A percentile compares a stretch with the other conserved stretches of the same genome.
These are phyloP conservation scores for Drosophila pectinifera DNA, from an alignment of 1,140 invertebrate species.

Conservation along the genomic window DNA sequence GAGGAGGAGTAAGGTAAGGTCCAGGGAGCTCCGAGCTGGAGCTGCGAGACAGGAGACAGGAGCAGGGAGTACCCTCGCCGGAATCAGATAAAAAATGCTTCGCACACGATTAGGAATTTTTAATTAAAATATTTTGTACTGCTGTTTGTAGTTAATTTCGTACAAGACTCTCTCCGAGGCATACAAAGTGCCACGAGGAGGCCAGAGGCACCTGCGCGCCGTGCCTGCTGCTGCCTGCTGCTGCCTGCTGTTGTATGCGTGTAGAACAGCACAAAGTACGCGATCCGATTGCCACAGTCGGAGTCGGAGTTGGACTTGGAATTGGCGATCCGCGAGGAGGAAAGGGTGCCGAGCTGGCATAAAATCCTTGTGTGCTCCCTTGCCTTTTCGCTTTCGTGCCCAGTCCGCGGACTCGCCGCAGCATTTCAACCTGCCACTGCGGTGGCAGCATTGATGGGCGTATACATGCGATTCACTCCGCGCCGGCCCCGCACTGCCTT, in stretches of 20 bases:
- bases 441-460: constrained; percentile 82
- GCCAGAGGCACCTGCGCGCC: constrained; percentile 67
- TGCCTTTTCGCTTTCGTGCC: constrained; percentile 79
- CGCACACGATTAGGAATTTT: constrained; percentile 85
- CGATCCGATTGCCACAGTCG: constrained; percentile 78
- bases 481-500: constrained; percentile 63
- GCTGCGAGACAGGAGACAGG: constrained; percentile 8
- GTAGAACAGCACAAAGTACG: constrained; percentile 82
- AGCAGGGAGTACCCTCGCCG: constrained; percentile 35
- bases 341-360: constrained; percentile 69
- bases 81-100: constrained; percentile 85
- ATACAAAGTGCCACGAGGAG: constrained; percentile 65
- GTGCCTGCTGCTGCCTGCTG: no score
- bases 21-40: no score
- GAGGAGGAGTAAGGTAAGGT: no score
- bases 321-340: no score
- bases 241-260: constrained; percentile 81
- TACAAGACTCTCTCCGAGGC: constrained; percentile 72
- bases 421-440: constrained; percentile 82
- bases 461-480: constrained; percentile 81
- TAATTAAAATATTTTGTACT: constrained; percentile 85
- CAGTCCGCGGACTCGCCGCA: constrained; percentile 64
- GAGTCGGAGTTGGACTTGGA: constrained; percentile 25
- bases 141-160: constrained; percentile 83
- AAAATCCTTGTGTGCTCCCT: constrained; percentile 61